Percentiles rank a stretch among this genome's conserved stretches.
Evolutionary conservation across 2,888 invertebrate genomes (phyloP).

Genomic region (Oxytorus armatus): DNA sequence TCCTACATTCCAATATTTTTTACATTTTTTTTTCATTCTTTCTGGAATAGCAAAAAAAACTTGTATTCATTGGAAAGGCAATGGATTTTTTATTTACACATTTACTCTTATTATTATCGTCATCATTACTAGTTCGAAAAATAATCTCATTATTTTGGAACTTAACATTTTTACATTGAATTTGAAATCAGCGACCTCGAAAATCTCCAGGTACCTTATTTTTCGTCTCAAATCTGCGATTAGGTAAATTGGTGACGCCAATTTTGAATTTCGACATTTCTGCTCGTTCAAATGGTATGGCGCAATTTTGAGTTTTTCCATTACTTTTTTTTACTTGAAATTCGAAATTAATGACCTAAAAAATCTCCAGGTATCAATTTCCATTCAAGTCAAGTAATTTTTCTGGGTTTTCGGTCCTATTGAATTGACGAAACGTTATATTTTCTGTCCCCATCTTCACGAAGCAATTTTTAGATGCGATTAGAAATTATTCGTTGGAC

Average conservation of each 20-base stretch:
- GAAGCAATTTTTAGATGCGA: background rate
- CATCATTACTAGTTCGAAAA: background rate
- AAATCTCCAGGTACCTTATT: too few relatives aligned
- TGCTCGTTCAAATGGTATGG: too few relatives aligned
- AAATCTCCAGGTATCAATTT: background rate
- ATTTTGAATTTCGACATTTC: background rate
- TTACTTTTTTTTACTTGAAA: too few relatives aligned
- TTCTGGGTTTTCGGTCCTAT: background rate
- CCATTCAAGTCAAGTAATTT: background rate
- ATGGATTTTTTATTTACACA: background rate
- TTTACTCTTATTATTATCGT: background rate
- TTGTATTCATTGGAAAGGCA: background rate
- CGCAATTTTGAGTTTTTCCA: too few relatives aligned
- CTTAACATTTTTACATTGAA: too few relatives aligned
- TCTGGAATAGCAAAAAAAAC: slow-evolving; percentile 32
- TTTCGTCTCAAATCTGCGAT: too few relatives aligned
- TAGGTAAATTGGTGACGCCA: too few relatives aligned
- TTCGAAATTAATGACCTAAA: background rate
- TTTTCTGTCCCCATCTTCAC: background rate
- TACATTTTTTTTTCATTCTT: too few relatives aligned
- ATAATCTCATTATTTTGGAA: too few relatives aligned
- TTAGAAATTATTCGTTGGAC: slow-evolving; percentile 1
- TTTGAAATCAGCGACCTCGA: too few relatives aligned
- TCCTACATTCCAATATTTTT: too few relatives aligned
- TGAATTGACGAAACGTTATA: background rate